Conservation (phyloP, 92 coral and sea anemone genomes). For the Palythoa grandiflora region DNA sequence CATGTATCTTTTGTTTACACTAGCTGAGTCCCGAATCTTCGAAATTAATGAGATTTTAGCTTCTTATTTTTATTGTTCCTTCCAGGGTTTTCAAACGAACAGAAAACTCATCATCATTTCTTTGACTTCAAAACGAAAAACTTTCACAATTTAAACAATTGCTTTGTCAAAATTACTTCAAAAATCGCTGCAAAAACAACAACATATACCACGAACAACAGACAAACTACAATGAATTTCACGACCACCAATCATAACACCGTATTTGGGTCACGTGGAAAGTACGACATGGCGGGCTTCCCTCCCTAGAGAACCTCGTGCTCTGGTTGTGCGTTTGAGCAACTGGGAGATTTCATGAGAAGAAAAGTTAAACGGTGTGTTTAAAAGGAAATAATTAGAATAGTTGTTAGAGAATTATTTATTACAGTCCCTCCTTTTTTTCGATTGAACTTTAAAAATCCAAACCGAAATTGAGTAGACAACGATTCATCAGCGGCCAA, state of each 20-base stretch:
- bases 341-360: conserved; percentile 32
- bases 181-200: no score
- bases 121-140: neutral
- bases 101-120: no score
- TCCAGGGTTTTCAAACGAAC: no score
- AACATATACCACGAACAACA: neutral
- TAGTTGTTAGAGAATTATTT: neutral
- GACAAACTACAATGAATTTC: conserved; percentile 14
- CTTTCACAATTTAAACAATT: no score
- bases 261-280: conserved; percentile 69
- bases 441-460: neutral
- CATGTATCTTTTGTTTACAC: no score
- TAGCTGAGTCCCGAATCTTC: no score
- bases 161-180: no score
- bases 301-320: conserved; percentile 76
- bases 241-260: conserved; percentile 72
- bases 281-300: conserved; percentile 82
- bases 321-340: conserved; percentile 17
- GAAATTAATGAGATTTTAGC: no score
- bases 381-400: neutral
- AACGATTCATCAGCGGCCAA: neutral
- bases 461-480: conserved; percentile 15
- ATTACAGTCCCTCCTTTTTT: neutral
- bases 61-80: no score
- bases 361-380: conserved; percentile 9